Evolutionary conservation across 1,140 invertebrate species (phyloP).

Genomic region (Sitobion miscanthi): DNA sequence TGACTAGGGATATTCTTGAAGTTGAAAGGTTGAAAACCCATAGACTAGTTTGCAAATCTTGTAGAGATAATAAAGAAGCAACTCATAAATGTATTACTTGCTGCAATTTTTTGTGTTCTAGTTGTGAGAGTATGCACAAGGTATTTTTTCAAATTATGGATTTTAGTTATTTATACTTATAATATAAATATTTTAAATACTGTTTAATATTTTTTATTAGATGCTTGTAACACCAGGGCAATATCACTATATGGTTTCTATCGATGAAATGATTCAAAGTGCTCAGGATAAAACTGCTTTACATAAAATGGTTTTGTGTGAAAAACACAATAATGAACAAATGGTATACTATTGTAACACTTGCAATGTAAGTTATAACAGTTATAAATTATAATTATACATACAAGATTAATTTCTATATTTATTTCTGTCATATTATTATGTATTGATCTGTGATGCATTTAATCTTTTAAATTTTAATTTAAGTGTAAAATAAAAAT

Average conservation of each 20-base stretch:
- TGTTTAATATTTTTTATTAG: conserved; percentile 49
- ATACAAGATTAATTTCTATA: neutral
- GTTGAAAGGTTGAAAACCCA: conserved; percentile 78
- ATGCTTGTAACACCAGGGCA: conserved; percentile 91
- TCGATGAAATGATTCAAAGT: conserved; percentile 80
- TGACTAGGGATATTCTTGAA: conserved; percentile 83
- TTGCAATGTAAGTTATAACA: conserved; percentile 70
- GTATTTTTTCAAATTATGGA: conserved; percentile 57
- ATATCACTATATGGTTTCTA: conserved; percentile 85
- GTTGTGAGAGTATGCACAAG: conserved; percentile 92
- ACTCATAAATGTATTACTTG: conserved; percentile 91
- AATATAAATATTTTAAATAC: conserved; percentile 24
- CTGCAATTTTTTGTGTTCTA: conserved; percentile 89
- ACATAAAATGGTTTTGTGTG: conserved; percentile 83
- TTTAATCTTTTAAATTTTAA: neutral
- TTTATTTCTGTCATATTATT: no score
- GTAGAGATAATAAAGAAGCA: conserved; percentile 87
- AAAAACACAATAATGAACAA: conserved; percentile 76
- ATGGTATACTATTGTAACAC: conserved; percentile 83
- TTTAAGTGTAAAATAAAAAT: no score
- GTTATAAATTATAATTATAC: neutral
- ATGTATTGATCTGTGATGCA: neutral
- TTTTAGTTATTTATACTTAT: neutral
- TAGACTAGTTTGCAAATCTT: conserved; percentile 83
- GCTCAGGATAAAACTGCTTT: conserved; percentile 75